Conservation (phyloP, 2,113 vertebrate species). For the Heterotilapia buettikoferi region DNA sequence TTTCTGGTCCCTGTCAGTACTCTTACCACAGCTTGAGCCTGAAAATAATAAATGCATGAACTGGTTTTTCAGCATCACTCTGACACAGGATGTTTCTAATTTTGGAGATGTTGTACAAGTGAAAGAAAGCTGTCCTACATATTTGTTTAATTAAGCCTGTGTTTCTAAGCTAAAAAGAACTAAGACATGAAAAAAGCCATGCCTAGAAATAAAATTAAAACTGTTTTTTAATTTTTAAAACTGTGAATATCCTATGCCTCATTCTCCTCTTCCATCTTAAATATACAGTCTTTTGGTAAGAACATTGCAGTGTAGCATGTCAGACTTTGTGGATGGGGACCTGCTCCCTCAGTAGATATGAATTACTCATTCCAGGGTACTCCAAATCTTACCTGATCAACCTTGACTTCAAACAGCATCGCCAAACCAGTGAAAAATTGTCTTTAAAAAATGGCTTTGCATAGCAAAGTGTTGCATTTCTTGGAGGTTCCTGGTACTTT, state of each 20-base stretch:
- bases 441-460: neutral
- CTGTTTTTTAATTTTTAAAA: neutral
- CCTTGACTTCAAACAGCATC: neutral
- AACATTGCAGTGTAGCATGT: neutral
- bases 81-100: neutral
- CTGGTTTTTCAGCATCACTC: neutral
- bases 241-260: neutral
- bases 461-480: neutral
- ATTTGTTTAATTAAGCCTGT: neutral
- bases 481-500: neutral
- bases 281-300: neutral
- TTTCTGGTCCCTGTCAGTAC: neutral
- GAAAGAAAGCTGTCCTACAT: neutral
- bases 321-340: neutral
- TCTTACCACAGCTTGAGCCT: neutral
- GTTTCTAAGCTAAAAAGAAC: neutral
- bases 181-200: neutral
- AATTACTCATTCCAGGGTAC: neutral
- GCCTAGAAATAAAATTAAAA: neutral
- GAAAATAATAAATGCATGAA: neutral
- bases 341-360: neutral
- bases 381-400: neutral
- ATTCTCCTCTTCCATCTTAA: neutral
- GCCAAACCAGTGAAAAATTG: neutral
- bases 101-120: neutral